Percentiles rank a stretch among this genome's conserved stretches.
Evolutionary conservation across 1,140 invertebrate species (phyloP).

Genomic region (Melipona quadrifasciata): DNA sequence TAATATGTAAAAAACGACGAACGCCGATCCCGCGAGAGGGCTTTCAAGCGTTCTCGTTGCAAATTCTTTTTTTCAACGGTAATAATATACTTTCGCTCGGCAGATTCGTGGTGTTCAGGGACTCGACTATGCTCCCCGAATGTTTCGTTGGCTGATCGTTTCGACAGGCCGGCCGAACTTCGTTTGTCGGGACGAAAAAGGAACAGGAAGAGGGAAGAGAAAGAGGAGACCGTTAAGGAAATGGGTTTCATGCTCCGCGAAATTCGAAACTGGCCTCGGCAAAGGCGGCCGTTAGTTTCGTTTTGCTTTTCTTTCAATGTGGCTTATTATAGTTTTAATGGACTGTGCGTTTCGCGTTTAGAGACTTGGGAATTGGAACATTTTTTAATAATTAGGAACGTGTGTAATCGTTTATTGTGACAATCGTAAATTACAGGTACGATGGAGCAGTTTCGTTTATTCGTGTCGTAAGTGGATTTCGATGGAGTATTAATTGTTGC

Average conservation of each 20-base stretch:
- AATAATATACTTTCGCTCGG: conserved; percentile 3
- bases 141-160: conserved; percentile 18
- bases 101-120: neutral
- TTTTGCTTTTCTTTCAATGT: too few relatives aligned
- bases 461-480: neutral
- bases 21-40: neutral
- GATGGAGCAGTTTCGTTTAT: neutral
- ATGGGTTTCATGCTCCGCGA: conserved; percentile 19
- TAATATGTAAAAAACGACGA: neutral
- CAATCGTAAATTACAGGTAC: neutral
- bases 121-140: neutral
- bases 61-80: neutral
- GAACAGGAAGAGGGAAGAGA: conserved; percentile 15
- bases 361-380: neutral
- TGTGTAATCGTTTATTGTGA: neutral
- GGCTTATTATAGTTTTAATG: neutral
- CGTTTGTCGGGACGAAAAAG: conserved; percentile 20
- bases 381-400: neutral
- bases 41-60: neutral
- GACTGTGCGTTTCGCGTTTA: neutral
- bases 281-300: neutral
- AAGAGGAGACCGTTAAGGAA: conserved; percentile 23
- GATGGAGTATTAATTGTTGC: neutral
- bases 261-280: conserved; percentile 7
- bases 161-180: conserved; percentile 4